A percentile compares a stretch with the other conserved stretches of the same genome.
Evolutionary conservation across 2,797 vertebrate species (phyloP).

Genomic region (Kryptopterus vitreolus): DNA sequence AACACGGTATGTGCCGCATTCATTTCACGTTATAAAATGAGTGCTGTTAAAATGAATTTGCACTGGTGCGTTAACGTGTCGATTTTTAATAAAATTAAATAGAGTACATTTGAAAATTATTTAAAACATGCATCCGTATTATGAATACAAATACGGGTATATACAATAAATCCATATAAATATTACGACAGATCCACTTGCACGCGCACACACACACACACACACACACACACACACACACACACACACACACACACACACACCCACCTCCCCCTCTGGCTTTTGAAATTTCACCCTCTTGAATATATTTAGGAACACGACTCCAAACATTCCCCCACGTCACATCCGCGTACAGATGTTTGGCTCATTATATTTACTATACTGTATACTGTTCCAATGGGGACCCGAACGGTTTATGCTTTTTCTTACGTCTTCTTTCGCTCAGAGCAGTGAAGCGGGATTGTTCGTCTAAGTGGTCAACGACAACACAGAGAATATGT

Average conservation of each 20-base stretch:
- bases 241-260: neutral
- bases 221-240: no score
- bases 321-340: neutral
- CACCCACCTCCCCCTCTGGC: neutral
- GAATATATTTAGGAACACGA: neutral
- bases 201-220: no score
- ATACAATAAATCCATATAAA: no score
- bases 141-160: no score
- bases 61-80: no score
- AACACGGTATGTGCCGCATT: no score
- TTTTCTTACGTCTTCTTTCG: neutral
- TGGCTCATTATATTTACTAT: neutral
- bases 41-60: no score
- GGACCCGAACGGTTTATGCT: neutral
- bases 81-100: no score
- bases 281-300: neutral
- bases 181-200: no score
- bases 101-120: no score
- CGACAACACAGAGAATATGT: slow-evolving; percentile 17
- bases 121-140: no score
- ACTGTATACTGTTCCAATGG: neutral
- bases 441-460: slow-evolving; percentile 1
- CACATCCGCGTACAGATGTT: neutral
- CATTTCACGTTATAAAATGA: no score
- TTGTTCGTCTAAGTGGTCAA: neutral